These are phyloP conservation scores for Ptychodera flava DNA, from an alignment of 35 echinoderm and acorn worm species.

Conservation along the genomic window DNA sequence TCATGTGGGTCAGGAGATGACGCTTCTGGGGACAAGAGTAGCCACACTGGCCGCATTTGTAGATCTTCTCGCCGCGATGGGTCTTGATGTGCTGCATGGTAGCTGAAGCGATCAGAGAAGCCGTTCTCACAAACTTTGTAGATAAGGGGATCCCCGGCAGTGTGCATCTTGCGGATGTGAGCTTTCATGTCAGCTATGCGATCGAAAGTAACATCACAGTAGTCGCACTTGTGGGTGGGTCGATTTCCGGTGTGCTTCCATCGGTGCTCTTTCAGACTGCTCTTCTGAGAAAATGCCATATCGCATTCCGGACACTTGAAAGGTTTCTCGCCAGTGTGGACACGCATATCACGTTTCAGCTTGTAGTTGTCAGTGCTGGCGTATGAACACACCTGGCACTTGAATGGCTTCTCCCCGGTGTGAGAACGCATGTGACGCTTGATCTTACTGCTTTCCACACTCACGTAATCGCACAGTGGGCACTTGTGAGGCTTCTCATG, in stretches of 20 bases:
- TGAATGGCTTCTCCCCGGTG: constrained; percentile 70
- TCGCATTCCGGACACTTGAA: background rate
- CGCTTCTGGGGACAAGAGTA: constrained; percentile 65
- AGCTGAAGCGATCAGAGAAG: constrained; percentile 69
- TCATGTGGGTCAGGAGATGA: constrained; percentile 64
- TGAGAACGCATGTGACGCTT: constrained; percentile 95
- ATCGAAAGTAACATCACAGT: constrained; percentile 77
- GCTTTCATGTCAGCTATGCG: constrained; percentile 92
- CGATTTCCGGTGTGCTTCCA: constrained; percentile 13
- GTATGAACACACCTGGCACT: background rate
- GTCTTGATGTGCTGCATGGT: constrained; percentile 60
- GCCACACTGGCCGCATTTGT: constrained; percentile 55
- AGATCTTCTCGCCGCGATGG: constrained; percentile 57
- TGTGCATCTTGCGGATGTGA: constrained; percentile 95
- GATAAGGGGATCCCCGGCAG: constrained; percentile 55
- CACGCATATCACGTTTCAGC: background rate
- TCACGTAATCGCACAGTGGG: constrained; percentile 94
- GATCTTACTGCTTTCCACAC: constrained; percentile 94
- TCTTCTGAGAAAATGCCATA: background rate
- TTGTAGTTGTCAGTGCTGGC: constrained; percentile 9
- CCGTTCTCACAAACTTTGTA: constrained; percentile 81
- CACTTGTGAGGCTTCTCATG: constrained; percentile 97
- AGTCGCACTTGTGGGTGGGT: constrained; percentile 41
- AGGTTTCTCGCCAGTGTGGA: background rate
- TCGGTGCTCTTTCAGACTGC: background rate